phyloP scores from a whole-genome alignment of 2,797 vertebrate genomes.

The Sebastes itinus region DNA sequence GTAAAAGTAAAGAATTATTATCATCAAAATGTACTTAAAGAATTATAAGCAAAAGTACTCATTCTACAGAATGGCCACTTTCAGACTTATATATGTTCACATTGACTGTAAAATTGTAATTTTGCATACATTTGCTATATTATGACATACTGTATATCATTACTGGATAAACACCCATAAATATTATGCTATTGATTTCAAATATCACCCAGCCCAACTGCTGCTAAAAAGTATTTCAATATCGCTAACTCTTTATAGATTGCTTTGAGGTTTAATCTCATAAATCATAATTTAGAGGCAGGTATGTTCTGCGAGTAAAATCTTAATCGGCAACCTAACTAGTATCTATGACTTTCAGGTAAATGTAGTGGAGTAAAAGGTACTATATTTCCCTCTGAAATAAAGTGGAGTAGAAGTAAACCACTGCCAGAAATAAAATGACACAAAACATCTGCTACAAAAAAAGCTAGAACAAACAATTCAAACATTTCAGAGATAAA shows the following conservation, averaged over 20 bases:
- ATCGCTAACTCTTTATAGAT: background rate
- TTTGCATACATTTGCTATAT: background rate
- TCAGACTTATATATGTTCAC: background rate
- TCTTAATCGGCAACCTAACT: background rate
- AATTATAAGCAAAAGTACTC: background rate
- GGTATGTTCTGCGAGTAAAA: background rate
- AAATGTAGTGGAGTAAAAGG: background rate
- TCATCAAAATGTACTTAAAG: background rate
- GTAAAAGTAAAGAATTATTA: background rate
- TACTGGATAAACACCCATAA: background rate
- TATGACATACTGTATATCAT: background rate
- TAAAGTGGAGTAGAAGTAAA: background rate
- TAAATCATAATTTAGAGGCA: background rate
- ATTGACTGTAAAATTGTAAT: background rate
- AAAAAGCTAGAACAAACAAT: constrained; percentile 1
- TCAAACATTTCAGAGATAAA: constrained; percentile 41
- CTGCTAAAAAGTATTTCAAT: accelerated
- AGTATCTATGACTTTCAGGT: background rate
- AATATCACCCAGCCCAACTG: background rate
- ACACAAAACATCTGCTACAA: constrained; percentile 15
- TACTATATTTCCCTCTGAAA: background rate
- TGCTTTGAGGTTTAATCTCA: background rate
- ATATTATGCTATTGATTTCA: background rate
- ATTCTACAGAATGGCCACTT: background rate
- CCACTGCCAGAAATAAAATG: background rate